A percentile compares a stretch with the other conserved stretches of the same genome.
Conservation (phyloP, 2,888 invertebrate species). For the Heliconius ethilla region DNA sequence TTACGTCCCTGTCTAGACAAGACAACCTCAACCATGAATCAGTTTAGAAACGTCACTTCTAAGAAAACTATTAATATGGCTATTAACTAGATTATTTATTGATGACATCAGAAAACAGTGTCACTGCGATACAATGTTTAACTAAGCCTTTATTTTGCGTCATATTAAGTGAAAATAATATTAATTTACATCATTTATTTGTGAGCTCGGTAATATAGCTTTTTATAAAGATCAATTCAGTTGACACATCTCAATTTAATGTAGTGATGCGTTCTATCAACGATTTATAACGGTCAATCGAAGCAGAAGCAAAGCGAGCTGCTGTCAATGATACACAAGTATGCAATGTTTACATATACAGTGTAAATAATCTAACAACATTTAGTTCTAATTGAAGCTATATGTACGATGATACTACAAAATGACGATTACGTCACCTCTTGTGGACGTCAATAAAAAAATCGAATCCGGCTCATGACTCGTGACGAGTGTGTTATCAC, state of each 20-base stretch:
- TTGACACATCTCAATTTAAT: conserved; percentile 10
- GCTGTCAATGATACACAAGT: conserved; percentile 31
- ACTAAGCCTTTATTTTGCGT: background rate
- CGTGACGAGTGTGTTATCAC: conserved; percentile 58
- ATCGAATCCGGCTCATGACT: conserved; percentile 70
- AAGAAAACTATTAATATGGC: conserved; percentile 39
- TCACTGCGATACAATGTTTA: conserved; percentile 32
- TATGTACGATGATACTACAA: conserved; percentile 55
- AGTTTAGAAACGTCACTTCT: conserved; percentile 42
- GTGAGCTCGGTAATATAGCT: background rate
- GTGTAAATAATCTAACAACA: conserved; percentile 46
- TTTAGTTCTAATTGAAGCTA: conserved; percentile 41
- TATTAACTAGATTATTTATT: conserved; percentile 35
- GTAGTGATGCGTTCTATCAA: conserved; percentile 10
- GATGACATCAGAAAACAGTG: conserved; percentile 45
- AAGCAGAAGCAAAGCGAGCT: conserved; percentile 27
- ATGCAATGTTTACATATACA: conserved; percentile 44
- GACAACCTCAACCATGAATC: conserved; percentile 44
- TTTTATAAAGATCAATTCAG: conserved; percentile 1
- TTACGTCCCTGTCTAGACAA: conserved; percentile 36
- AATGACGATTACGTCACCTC: conserved; percentile 67
- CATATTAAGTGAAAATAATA: background rate
- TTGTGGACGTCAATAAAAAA: conserved; percentile 63
- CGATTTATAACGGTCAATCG: conserved; percentile 28
- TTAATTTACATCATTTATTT: background rate